Conservation (phyloP, 2,113 vertebrate species). For the Eublepharis macularius region DNA sequence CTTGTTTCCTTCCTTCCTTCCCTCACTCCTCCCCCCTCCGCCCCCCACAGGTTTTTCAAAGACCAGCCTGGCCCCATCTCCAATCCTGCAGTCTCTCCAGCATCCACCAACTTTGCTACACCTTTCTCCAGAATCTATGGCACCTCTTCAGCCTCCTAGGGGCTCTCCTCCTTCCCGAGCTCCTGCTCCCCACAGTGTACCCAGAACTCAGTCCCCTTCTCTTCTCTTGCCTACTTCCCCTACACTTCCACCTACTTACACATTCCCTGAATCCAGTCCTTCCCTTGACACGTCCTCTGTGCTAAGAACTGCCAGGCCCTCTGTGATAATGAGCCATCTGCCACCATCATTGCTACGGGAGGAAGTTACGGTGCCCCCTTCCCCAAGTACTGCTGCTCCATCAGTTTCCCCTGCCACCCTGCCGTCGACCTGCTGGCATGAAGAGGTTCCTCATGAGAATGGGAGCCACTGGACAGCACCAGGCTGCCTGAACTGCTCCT, state of each 20-base stretch:
- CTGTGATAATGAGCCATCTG: background rate
- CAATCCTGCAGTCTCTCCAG: conserved; percentile 65
- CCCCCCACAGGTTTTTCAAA: conserved; percentile 68
- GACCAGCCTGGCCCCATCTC: conserved; percentile 58
- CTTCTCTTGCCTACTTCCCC: fast-evolving
- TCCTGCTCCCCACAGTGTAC: conserved; percentile 3
- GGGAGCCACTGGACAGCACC: conserved; percentile 67
- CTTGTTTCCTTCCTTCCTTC: background rate
- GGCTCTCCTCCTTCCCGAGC: conserved; percentile 60
- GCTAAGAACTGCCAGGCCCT: background rate
- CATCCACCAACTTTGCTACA: conserved; percentile 56
- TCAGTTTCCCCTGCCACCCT: background rate
- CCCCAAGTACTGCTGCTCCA: conserved; percentile 11
- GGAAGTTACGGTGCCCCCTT: background rate
- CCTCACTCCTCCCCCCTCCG: fast-evolving
- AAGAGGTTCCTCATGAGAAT: conserved; percentile 19
- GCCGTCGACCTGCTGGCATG: conserved; percentile 65
- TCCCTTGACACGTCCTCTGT: background rate
- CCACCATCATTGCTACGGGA: background rate
- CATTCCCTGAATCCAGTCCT: background rate
- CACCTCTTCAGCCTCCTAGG: conserved; percentile 44
- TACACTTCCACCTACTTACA: fast-evolving
- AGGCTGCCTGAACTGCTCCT: conserved; percentile 69
- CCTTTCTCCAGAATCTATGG: conserved; percentile 58
- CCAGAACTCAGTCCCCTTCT: conserved; percentile 28